These are phyloP conservation scores for Volucella zonaria DNA, from an alignment of 2,888 invertebrate genomes.

Conservation along the genomic window DNA sequence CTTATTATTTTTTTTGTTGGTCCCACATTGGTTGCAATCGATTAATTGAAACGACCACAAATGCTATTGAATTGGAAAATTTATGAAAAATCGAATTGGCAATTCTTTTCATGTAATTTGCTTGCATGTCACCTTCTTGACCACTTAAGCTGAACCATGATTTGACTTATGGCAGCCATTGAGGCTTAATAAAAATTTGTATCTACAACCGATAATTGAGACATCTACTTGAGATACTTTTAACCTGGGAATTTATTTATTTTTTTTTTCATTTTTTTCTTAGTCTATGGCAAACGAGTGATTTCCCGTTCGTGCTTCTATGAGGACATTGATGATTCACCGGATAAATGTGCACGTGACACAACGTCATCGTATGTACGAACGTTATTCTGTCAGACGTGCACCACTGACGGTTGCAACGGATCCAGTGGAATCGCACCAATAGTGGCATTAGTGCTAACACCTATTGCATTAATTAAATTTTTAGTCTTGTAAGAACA, in stretches of 20 bases:
- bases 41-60: constrained; percentile 56
- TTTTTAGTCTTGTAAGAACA: constrained; percentile 61
- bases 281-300: constrained; percentile 82
- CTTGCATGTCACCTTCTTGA: constrained; percentile 56
- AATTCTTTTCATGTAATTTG: constrained; percentile 62
- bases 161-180: constrained; percentile 47
- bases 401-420: constrained; percentile 82
- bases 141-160: constrained; percentile 26
- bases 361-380: constrained; percentile 81
- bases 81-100: constrained; percentile 68
- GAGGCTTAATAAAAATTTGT: constrained; percentile 62
- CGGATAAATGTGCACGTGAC: constrained; percentile 81
- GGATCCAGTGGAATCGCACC: constrained; percentile 77
- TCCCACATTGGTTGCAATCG: constrained; percentile 32
- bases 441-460: constrained; percentile 76
- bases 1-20: neutral
- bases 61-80: constrained; percentile 65
- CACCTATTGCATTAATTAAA: constrained; percentile 75
- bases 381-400: constrained; percentile 82
- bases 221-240: constrained; percentile 56
- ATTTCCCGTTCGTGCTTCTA: constrained; percentile 82
- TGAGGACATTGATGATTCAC: constrained; percentile 81
- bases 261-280: constrained; percentile 72
- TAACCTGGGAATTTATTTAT: constrained; percentile 33
- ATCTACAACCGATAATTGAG: constrained; percentile 65